Evolutionary conservation across 1,140 invertebrate genomes (phyloP).

Genomic region (Tribolium castaneum): DNA sequence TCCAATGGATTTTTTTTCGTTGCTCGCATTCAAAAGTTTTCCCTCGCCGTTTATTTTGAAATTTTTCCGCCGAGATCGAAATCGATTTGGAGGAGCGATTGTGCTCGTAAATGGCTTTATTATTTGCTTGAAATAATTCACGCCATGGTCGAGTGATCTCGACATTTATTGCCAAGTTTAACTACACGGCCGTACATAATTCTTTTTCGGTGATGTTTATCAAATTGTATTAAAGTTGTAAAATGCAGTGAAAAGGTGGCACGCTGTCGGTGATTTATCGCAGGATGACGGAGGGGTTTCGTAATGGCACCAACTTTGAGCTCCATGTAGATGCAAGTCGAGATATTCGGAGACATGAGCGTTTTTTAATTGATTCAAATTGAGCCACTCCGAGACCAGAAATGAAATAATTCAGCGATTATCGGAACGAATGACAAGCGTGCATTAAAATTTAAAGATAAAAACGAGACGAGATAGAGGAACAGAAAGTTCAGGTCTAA

Average conservation of each 20-base stretch:
- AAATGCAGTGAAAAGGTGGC: constrained; percentile 12
- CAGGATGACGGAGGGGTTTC: constrained; percentile 1
- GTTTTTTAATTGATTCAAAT: constrained; percentile 39
- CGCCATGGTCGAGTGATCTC: constrained; percentile 24
- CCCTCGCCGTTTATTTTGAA: not conserved
- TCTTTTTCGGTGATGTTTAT: constrained; percentile 29
- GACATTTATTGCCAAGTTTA: constrained; percentile 25
- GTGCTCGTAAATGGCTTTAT: constrained; percentile 30
- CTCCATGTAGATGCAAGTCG: constrained; percentile 1
- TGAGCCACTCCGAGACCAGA: constrained; percentile 6
- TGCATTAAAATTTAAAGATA: constrained; percentile 19
- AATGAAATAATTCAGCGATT: not conserved
- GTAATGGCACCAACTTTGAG: not conserved
- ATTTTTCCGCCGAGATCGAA: not conserved
- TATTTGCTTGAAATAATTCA: constrained; percentile 31
- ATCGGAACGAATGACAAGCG: not conserved
- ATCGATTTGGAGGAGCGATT: constrained; percentile 14
- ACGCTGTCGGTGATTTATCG: not conserved
- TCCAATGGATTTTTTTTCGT: too few species aligned
- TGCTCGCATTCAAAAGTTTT: not conserved
- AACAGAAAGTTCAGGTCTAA: too few species aligned
- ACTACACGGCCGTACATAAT: not conserved
- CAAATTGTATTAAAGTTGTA: constrained; percentile 31
- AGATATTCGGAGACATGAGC: constrained; percentile 14
- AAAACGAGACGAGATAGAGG: not conserved